phyloP scores from a whole-genome alignment of 2,113 vertebrate species.

The Grammomys surdaster region DNA sequence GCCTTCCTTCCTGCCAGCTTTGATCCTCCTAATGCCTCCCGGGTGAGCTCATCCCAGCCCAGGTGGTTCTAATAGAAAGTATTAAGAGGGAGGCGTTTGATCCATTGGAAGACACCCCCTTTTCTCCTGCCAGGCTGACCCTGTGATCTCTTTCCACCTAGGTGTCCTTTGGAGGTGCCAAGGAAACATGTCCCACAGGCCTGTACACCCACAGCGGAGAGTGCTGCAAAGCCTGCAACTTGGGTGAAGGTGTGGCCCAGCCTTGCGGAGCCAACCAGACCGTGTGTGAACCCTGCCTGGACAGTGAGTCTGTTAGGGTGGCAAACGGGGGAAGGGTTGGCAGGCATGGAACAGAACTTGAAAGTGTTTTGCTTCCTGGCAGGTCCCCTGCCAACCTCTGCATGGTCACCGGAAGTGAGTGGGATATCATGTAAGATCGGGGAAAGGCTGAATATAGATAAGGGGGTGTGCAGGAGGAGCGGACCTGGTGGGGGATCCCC shows the following conservation, averaged over 20 bases:
- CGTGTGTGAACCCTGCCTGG: conserved; percentile 93
- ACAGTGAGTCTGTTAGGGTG: conserved; percentile 92
- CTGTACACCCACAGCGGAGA: conserved; percentile 89
- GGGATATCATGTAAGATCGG: neutral
- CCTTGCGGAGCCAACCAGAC: conserved; percentile 93
- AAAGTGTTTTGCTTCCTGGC: neutral
- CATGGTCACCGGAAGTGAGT: neutral
- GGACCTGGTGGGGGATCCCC: conserved; percentile 9
- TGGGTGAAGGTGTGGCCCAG: conserved; percentile 94
- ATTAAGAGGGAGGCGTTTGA: conserved; percentile 48
- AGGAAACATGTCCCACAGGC: conserved; percentile 85
- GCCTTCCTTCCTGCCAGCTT: conserved; percentile 58
- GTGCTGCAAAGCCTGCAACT: conserved; percentile 93
- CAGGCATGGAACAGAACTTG: neutral
- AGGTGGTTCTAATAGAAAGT: conserved; percentile 80
- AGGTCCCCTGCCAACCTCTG: neutral
- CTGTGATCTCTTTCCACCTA: conserved; percentile 51
- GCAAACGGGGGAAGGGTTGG: fast-evolving
- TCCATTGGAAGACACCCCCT: conserved; percentile 11
- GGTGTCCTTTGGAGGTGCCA: conserved; percentile 79
- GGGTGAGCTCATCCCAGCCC: conserved; percentile 76
- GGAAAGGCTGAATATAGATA: neutral
- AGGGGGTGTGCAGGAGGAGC: neutral
- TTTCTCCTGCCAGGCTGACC: conserved; percentile 60
- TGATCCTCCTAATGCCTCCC: conserved; percentile 69